These are phyloP conservation scores for Cheumatopsyche charites DNA, from an alignment of 1,140 invertebrate species.

Conservation along the genomic window DNA sequence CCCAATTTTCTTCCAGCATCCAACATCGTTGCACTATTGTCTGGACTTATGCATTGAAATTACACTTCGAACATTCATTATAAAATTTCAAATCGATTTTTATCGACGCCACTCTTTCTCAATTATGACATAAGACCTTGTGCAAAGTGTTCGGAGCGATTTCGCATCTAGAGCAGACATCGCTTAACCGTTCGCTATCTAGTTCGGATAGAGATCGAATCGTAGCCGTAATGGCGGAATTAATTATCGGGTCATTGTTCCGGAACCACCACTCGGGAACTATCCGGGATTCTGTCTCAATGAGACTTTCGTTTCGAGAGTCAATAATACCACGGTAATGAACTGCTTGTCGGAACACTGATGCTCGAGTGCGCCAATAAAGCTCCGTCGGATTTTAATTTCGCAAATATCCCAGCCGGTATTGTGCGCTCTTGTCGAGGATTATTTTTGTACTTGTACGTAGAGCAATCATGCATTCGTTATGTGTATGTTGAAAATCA, in stretches of 20 bases:
- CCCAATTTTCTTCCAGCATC: no score
- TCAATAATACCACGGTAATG: conserved; percentile 22
- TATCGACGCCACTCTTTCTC: no score
- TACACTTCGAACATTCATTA: no score
- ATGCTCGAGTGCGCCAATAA: conserved; percentile 13
- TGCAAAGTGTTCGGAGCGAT: no score
- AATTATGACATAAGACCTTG: no score
- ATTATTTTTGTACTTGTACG: no score
- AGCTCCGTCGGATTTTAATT: conserved; percentile 6
- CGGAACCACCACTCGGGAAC: conserved; percentile 18
- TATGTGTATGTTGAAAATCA: no score
- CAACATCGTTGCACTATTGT: no score
- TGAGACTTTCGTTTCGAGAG: conserved; percentile 25
- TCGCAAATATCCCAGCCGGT: not conserved
- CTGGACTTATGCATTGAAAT: no score
- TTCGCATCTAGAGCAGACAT: no score
- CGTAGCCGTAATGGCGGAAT: conserved; percentile 8
- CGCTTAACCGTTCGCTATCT: not conserved
- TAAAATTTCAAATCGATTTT: no score
- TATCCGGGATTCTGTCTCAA: not conserved
- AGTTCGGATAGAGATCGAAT: not conserved
- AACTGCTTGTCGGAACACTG: conserved; percentile 13
- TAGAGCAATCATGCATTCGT: no score
- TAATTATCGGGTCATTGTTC: conserved; percentile 22
- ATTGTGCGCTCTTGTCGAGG: not conserved